A percentile compares a stretch with the other conserved stretches of the same genome.
Conservation (phyloP, 2,113 vertebrate genomes). For the Pholis gunnellus region DNA sequence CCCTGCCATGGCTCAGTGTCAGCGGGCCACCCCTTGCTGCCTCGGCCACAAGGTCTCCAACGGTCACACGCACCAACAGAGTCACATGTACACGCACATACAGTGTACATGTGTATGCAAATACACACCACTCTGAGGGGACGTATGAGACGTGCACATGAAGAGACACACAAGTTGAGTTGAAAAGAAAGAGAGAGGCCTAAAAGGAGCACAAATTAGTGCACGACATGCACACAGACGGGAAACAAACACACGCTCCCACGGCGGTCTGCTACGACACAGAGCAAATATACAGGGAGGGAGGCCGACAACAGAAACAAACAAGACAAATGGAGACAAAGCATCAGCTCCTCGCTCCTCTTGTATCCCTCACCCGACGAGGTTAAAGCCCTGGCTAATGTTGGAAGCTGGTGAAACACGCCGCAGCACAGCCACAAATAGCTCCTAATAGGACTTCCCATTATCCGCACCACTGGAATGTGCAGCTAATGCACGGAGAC, state of each 20-base stretch:
- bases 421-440: slow-evolving; percentile 76
- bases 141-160: neutral
- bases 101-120: neutral
- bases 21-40: slow-evolving; percentile 65
- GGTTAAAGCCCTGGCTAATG: slow-evolving; percentile 68
- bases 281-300: slow-evolving; percentile 35
- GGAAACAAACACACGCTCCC: slow-evolving; percentile 52
- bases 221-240: slow-evolving; percentile 19
- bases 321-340: slow-evolving; percentile 52
- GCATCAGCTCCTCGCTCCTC: slow-evolving; percentile 32
- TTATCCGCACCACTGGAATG: slow-evolving; percentile 79
- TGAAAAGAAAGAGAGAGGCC: neutral
- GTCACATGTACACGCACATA: slow-evolving; percentile 8
- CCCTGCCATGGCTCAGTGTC: slow-evolving; percentile 71
- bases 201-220: slow-evolving; percentile 12
- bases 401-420: slow-evolving; percentile 75
- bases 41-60: slow-evolving; percentile 36
- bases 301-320: slow-evolving; percentile 39
- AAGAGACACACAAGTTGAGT: neutral
- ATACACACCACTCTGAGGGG: neutral
- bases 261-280: slow-evolving; percentile 18
- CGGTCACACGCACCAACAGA: slow-evolving; percentile 48
- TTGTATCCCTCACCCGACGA: slow-evolving; percentile 37
- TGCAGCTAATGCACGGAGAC: slow-evolving; percentile 76
- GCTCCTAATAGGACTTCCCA: slow-evolving; percentile 75